These are phyloP conservation scores for Oikopleura albicans DNA, from an alignment of 23 tunicate species.

Conservation along the genomic window DNA sequence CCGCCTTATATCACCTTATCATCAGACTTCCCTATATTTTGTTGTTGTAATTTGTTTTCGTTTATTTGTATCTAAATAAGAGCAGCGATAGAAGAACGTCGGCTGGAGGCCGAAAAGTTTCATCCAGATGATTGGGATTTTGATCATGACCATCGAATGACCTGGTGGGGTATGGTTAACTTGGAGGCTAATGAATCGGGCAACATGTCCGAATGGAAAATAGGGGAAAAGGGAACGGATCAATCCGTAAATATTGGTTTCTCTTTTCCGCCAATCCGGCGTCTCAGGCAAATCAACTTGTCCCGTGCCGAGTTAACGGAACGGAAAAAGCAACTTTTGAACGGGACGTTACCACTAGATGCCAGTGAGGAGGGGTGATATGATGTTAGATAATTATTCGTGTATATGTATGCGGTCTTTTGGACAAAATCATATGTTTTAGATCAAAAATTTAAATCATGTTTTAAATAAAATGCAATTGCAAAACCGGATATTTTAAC, in stretches of 20 bases:
- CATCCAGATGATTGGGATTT: conserved; percentile 15
- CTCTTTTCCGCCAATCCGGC: background rate
- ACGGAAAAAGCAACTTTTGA: background rate
- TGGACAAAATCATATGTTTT: too few relatives aligned
- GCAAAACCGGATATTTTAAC: too few relatives aligned
- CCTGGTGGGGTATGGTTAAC: background rate
- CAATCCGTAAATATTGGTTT: background rate
- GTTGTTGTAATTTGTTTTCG: too few relatives aligned
- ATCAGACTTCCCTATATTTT: too few relatives aligned
- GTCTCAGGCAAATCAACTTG: background rate
- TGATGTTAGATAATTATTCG: too few relatives aligned
- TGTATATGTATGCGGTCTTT: too few relatives aligned
- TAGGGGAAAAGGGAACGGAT: background rate
- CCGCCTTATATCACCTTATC: too few relatives aligned
- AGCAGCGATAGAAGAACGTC: background rate
- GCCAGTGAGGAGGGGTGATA: too few relatives aligned
- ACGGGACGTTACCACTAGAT: background rate
- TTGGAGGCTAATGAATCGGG: background rate
- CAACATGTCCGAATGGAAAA: background rate
- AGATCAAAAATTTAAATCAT: too few relatives aligned
- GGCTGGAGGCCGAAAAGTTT: background rate
- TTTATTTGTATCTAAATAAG: too few relatives aligned
- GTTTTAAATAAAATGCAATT: too few relatives aligned
- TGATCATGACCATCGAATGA: conserved; percentile 11
- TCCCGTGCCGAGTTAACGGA: background rate